A percentile compares a stretch with the other conserved stretches of the same genome.
These are phyloP conservation scores for Leptothorax acervorum DNA, from an alignment of 2,888 invertebrate species.

Conservation along the genomic window DNA sequence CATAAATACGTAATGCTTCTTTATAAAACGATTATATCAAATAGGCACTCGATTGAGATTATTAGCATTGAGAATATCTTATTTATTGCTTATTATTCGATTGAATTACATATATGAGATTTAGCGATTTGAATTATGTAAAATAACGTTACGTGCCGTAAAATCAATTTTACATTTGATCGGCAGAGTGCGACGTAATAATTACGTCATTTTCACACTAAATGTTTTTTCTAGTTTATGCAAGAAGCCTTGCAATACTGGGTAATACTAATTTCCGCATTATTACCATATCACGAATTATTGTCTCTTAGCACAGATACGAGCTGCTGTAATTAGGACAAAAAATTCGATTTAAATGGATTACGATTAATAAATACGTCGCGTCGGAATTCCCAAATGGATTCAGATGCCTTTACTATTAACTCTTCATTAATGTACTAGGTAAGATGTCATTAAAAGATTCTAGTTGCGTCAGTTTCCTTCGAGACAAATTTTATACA, in stretches of 20 bases:
- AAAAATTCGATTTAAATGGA: not conserved
- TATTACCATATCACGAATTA: slow-evolving; percentile 51
- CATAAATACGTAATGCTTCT: not conserved
- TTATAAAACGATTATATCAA: slow-evolving; percentile 36
- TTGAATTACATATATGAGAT: slow-evolving; percentile 9
- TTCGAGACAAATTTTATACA: not conserved
- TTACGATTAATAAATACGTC: slow-evolving; percentile 18
- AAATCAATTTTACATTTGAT: slow-evolving; percentile 12
- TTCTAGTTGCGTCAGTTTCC: not conserved
- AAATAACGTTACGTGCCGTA: slow-evolving; percentile 19
- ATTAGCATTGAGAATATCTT: slow-evolving; percentile 16
- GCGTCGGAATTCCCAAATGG: not conserved
- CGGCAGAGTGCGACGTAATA: not conserved
- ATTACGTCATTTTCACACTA: not conserved
- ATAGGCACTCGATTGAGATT: slow-evolving; percentile 47
- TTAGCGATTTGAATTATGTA: slow-evolving; percentile 23
- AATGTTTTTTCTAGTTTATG: not conserved
- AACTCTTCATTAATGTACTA: slow-evolving; percentile 30
- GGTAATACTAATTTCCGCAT: slow-evolving; percentile 66
- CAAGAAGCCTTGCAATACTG: slow-evolving; percentile 60
- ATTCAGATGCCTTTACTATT: slow-evolving; percentile 5
- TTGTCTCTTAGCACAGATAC: slow-evolving; percentile 44
- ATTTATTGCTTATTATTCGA: slow-evolving; percentile 41
- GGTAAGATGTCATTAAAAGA: not conserved
- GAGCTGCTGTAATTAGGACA: not conserved